phyloP scores from a whole-genome alignment of 2,113 vertebrate species.

The Trichechus manatus region DNA sequence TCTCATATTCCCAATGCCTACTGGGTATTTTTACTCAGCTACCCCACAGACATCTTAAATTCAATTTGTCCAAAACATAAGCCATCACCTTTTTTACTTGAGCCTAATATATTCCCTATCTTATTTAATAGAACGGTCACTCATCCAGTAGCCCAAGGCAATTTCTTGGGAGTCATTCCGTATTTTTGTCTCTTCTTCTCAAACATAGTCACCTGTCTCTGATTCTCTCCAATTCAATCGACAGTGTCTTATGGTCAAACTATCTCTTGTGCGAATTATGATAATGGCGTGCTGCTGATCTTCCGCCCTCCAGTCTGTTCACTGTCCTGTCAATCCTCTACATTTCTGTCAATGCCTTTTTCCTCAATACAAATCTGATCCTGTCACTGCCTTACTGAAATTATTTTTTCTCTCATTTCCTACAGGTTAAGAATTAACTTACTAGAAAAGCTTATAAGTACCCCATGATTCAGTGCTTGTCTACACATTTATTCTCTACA shows the following conservation, averaged over 20 bases:
- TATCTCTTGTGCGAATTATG: background rate
- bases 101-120: constrained; percentile 12
- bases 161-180: background rate
- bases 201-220: background rate
- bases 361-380: background rate
- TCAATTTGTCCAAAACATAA: constrained; percentile 1
- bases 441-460: background rate
- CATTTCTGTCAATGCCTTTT: background rate
- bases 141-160: background rate
- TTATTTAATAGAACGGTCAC: constrained; percentile 29
- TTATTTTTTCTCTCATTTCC: background rate
- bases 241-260: background rate
- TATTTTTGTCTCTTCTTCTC: background rate
- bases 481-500: background rate
- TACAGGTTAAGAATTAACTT: constrained; percentile 3
- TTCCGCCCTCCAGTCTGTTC: background rate
- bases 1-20: background rate
- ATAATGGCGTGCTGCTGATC: background rate
- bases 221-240: background rate
- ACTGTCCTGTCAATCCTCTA: background rate
- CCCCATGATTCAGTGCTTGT: background rate
- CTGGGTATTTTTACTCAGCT: background rate
- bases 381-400: background rate
- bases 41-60: background rate
- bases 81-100: background rate